Percentiles rank a stretch among this genome's conserved stretches.
Evolutionary conservation across 2,113 vertebrate species (phyloP).

Genomic region (Struthio camelus): DNA sequence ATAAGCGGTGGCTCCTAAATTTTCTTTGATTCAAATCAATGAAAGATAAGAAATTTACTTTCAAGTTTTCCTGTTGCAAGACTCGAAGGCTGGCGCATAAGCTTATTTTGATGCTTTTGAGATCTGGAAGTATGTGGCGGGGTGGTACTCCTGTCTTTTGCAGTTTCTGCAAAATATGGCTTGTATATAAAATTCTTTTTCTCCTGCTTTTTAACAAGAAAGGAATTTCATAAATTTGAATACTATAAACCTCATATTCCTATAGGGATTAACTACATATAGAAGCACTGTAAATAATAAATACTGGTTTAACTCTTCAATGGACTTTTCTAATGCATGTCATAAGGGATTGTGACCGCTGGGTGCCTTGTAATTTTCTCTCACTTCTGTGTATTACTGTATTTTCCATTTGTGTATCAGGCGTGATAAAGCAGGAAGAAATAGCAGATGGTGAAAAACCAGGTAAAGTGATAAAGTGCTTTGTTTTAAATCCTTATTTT

Average conservation of each 20-base stretch:
- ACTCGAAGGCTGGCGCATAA: neutral
- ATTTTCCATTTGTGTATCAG: neutral
- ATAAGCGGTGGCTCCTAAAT: neutral
- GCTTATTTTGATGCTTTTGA: constrained; percentile 54
- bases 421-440: neutral
- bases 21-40: neutral
- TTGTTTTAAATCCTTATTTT: neutral
- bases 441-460: neutral
- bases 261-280: neutral
- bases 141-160: constrained; percentile 32
- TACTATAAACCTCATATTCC: neutral
- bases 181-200: neutral
- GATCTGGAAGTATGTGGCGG: constrained; percentile 37
- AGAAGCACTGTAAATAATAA: neutral
- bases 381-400: neutral
- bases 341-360: neutral
- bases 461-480: neutral
- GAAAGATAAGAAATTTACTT: constrained; percentile 13
- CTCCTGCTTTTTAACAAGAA: neutral
- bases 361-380: neutral
- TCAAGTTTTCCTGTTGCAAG: neutral
- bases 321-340: neutral
- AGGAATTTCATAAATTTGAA: neutral
- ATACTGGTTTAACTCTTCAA: neutral
- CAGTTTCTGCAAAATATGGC: neutral